Percentiles rank a stretch among this genome's conserved stretches.
phyloP scores from a whole-genome alignment of 2,888 invertebrate species.

The Drosophila lacicola region DNA sequence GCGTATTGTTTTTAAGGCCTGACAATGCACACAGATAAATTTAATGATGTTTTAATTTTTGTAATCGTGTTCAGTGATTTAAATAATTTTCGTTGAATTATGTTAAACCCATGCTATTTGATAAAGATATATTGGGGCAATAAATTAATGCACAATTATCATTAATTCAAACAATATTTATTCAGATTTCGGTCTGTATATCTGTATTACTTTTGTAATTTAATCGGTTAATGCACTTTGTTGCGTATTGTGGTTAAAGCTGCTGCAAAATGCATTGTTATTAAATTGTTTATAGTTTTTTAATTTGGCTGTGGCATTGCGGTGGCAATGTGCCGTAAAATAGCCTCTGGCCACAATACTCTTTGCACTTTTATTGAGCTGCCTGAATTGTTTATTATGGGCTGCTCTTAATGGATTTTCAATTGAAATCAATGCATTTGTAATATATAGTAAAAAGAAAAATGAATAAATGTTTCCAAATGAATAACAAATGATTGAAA shows the following conservation, averaged over 20 bases:
- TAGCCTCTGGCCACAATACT: constrained; percentile 10
- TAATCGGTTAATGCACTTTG: constrained; percentile 14
- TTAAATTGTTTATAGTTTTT: constrained; percentile 41
- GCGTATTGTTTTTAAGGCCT: too few relatives aligned
- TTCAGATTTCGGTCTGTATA: not conserved
- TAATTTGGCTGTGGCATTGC: constrained; percentile 27
- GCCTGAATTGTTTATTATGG: constrained; percentile 16
- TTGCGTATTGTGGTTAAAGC: constrained; percentile 14
- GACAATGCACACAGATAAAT: too few relatives aligned
- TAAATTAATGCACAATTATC: constrained; percentile 5
- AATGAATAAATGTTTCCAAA: too few relatives aligned
- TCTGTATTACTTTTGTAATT: constrained; percentile 12
- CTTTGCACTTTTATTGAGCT: constrained; percentile 15
- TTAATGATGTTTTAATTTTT: too few relatives aligned
- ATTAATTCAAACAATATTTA: constrained; percentile 8
- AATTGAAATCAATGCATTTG: constrained; percentile 11
- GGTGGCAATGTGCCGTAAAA: constrained; percentile 9
- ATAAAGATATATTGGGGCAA: not conserved
- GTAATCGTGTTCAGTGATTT: not conserved
- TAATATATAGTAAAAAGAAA: not conserved
- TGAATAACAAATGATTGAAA: not conserved
- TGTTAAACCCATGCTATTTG: not conserved
- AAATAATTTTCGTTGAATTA: constrained; percentile 2
- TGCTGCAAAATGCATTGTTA: constrained; percentile 16
- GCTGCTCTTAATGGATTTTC: constrained; percentile 11